A percentile compares a stretch with the other conserved stretches of the same genome.
Evolutionary conservation across 2,113 vertebrate species (phyloP).

Genomic region (Protomyctophum bolini): DNA sequence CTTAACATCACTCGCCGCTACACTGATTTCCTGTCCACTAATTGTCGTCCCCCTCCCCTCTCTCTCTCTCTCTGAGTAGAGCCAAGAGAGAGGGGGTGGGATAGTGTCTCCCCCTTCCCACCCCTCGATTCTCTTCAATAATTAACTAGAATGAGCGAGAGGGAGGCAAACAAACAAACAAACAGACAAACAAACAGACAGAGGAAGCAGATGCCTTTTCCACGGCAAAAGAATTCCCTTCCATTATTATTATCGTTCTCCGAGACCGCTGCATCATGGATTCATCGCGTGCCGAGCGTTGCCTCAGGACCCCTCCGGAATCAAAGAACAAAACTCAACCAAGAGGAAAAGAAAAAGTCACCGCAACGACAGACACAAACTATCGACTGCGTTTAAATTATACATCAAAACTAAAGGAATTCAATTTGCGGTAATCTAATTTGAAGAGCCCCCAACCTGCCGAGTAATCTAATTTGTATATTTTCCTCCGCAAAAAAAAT

Average conservation of each 20-base stretch:
- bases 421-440: slow-evolving; percentile 69
- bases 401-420: slow-evolving; percentile 72
- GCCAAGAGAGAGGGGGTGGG: slow-evolving; percentile 16
- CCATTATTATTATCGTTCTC: slow-evolving; percentile 12
- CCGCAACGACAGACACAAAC: slow-evolving; percentile 42
- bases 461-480: slow-evolving; percentile 74
- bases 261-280: slow-evolving; percentile 29
- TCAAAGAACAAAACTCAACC: slow-evolving; percentile 26
- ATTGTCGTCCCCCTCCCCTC: slow-evolving; percentile 44
- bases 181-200: not conserved
- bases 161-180: slow-evolving; percentile 43
- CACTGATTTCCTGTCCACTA: slow-evolving; percentile 38
- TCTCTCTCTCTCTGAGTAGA: slow-evolving; percentile 42
- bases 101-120: not conserved
- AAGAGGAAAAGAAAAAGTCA: slow-evolving; percentile 29
- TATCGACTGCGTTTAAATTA: slow-evolving; percentile 64
- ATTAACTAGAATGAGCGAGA: slow-evolving; percentile 45
- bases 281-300: slow-evolving; percentile 15
- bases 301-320: slow-evolving; percentile 34
- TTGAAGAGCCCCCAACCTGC: slow-evolving; percentile 51
- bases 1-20: slow-evolving; percentile 2
- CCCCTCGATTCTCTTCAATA: slow-evolving; percentile 42
- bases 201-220: slow-evolving; percentile 21
- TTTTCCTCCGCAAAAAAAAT: slow-evolving; percentile 60
- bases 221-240: slow-evolving; percentile 28